A percentile compares a stretch with the other conserved stretches of the same genome.
Conservation (phyloP, 2,797 vertebrate species). For the Champsocephalus gunnari region DNA sequence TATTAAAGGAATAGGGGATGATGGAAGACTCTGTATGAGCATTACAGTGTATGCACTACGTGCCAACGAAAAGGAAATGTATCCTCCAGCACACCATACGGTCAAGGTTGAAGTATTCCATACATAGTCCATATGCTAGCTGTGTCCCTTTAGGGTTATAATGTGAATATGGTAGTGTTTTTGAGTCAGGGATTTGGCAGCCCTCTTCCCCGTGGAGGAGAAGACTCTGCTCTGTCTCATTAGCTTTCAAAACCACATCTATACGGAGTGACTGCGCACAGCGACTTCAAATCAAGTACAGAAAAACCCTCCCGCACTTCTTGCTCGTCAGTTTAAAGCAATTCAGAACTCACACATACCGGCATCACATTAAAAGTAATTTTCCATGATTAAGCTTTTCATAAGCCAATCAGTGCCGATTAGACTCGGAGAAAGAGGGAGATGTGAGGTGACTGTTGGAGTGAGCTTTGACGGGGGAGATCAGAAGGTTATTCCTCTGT, state of each 20-base stretch:
- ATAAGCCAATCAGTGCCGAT: constrained; percentile 75
- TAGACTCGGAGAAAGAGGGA: constrained; percentile 56
- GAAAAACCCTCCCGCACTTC: constrained; percentile 39
- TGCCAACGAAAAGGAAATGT: constrained; percentile 6
- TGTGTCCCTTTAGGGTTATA: constrained; percentile 17
- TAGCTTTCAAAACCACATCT: constrained; percentile 76
- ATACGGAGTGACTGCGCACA: constrained; percentile 55
- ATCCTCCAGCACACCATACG: not conserved
- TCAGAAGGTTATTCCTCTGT: constrained; percentile 71
- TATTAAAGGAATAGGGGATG: constrained; percentile 2
- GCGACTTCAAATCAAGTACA: constrained; percentile 67
- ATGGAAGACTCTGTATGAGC: not conserved
- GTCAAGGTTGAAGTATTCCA: constrained; percentile 6
- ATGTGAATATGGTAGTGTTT: constrained; percentile 34
- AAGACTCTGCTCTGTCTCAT: constrained; percentile 64
- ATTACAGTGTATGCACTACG: not conserved
- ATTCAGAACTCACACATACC: constrained; percentile 63
- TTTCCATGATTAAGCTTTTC: constrained; percentile 74
- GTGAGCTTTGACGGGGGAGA: constrained; percentile 68
- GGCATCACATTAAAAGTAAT: constrained; percentile 67
- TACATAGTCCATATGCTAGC: not conserved
- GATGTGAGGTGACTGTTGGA: constrained; percentile 68
- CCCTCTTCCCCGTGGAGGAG: constrained; percentile 34
- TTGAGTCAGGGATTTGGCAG: constrained; percentile 40
- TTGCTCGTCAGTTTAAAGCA: constrained; percentile 58